Percentiles rank a stretch among this genome's conserved stretches.
These are phyloP conservation scores for Apoda limacodes DNA, from an alignment of 2,888 invertebrate species.

Conservation along the genomic window DNA sequence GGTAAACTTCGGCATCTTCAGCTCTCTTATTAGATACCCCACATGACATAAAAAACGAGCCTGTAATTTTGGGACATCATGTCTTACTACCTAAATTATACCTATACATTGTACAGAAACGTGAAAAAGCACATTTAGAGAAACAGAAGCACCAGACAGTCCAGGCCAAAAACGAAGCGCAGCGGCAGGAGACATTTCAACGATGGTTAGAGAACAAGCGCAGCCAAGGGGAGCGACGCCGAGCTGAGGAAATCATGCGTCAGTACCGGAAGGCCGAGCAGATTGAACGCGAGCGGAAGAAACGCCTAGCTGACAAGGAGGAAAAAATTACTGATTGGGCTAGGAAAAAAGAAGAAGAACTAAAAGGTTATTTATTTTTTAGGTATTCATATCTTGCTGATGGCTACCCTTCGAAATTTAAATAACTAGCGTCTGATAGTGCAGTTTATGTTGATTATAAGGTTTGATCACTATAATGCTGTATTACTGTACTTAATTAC, in stretches of 20 bases:
- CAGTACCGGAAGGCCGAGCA: conserved; percentile 40
- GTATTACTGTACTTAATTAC: too few species aligned
- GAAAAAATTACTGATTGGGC: conserved; percentile 69
- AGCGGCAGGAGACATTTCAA: conserved; percentile 58
- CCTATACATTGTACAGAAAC: conserved; percentile 37
- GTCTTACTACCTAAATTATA: neutral
- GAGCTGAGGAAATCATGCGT: conserved; percentile 52
- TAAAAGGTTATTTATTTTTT: too few species aligned
- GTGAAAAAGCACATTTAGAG: conserved; percentile 39
- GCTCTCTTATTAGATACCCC: too few species aligned
- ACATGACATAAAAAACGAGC: too few species aligned
- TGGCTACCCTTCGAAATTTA: too few species aligned
- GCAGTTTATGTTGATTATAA: too few species aligned
- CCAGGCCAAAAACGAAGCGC: conserved; percentile 40
- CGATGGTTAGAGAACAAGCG: conserved; percentile 68
- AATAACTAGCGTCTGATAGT: too few species aligned
- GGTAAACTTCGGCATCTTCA: too few species aligned
- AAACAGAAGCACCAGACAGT: conserved; percentile 31
- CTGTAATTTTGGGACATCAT: too few species aligned
- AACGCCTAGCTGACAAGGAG: conserved; percentile 46
- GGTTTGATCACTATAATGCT: too few species aligned
- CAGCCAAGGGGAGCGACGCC: conserved; percentile 40
- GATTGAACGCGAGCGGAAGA: conserved; percentile 41
- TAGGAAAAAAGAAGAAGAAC: conserved; percentile 67
- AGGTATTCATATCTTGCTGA: too few species aligned